Evolutionary conservation across 1,140 invertebrate genomes (phyloP).

Genomic region (Samia ricini): DNA sequence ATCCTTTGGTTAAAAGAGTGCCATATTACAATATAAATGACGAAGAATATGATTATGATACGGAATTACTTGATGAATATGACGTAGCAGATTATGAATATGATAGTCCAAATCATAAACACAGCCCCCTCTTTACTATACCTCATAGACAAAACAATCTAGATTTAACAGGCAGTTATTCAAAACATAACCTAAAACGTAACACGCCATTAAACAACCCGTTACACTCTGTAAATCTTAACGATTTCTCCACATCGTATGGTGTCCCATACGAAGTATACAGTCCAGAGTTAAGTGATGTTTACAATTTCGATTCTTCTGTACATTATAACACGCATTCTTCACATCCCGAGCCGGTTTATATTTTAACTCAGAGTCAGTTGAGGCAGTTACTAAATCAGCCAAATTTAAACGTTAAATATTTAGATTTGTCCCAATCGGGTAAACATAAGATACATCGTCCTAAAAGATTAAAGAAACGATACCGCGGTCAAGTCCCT

Average conservation of each 20-base stretch:
- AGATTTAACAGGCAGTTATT: slow-evolving; percentile 37
- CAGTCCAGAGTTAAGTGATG: not conserved
- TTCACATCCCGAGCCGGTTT: slow-evolving; percentile 43
- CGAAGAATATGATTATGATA: slow-evolving; percentile 43
- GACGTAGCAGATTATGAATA: slow-evolving; percentile 41
- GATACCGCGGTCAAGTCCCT: slow-evolving; percentile 32
- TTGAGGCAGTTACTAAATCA: slow-evolving; percentile 52
- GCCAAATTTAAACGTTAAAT: slow-evolving; percentile 60
- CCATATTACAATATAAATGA: slow-evolving; percentile 24
- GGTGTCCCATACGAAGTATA: slow-evolving; percentile 33
- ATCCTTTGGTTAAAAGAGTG: not conserved
- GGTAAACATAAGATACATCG: slow-evolving; percentile 31
- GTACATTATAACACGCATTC: not conserved
- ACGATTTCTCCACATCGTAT: slow-evolving; percentile 25
- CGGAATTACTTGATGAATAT: slow-evolving; percentile 33
- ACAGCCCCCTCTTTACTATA: slow-evolving; percentile 17
- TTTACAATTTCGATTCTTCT: not conserved
- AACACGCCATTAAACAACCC: not conserved
- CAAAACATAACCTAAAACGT: slow-evolving; percentile 30
- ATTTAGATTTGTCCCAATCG: slow-evolving; percentile 57
- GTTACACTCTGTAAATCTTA: not conserved
- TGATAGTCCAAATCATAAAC: slow-evolving; percentile 21
- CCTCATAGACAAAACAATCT: slow-evolving; percentile 14
- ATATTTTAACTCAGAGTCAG: slow-evolving; percentile 56
- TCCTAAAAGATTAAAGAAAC: slow-evolving; percentile 41